A percentile compares a stretch with the other conserved stretches of the same genome.
Evolutionary conservation across 1,140 invertebrate genomes (phyloP).

Genomic region (Marisa cornuarietis): DNA sequence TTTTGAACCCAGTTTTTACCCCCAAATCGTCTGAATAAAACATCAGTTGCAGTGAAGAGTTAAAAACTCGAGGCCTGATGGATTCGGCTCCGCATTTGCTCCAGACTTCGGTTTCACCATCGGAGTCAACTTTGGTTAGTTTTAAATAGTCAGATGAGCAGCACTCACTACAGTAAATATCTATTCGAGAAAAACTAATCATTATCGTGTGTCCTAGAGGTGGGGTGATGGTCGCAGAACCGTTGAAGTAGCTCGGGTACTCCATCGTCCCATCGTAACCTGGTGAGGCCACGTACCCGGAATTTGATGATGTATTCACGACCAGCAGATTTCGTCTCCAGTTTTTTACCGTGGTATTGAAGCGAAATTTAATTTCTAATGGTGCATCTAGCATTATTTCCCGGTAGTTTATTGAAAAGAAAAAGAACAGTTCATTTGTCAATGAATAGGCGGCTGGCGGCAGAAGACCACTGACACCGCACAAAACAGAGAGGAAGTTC

Average conservation of each 20-base stretch:
- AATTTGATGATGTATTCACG: conserved; percentile 1
- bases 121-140: background rate
- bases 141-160: conserved; percentile 1
- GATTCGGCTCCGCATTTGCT: background rate
- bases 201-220: background rate
- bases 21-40: background rate
- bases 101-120: background rate
- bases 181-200: conserved; percentile 7
- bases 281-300: conserved; percentile 10
- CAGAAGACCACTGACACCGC: no score
- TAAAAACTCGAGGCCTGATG: background rate
- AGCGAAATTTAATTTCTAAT: no score
- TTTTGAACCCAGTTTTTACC: conserved; percentile 12
- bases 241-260: background rate
- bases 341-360: no score
- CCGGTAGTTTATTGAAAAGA: no score
- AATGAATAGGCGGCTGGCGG: no score
- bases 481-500: no score
- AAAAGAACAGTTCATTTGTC: no score
- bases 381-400: no score
- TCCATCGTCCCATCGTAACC: conserved; percentile 1
- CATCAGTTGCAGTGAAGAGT: background rate
- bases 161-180: background rate
- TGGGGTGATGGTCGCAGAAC: background rate
- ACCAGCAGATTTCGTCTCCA: background rate